Evolutionary conservation across 2,797 vertebrate species (phyloP).

Genomic region (Trematomus bernacchii): DNA sequence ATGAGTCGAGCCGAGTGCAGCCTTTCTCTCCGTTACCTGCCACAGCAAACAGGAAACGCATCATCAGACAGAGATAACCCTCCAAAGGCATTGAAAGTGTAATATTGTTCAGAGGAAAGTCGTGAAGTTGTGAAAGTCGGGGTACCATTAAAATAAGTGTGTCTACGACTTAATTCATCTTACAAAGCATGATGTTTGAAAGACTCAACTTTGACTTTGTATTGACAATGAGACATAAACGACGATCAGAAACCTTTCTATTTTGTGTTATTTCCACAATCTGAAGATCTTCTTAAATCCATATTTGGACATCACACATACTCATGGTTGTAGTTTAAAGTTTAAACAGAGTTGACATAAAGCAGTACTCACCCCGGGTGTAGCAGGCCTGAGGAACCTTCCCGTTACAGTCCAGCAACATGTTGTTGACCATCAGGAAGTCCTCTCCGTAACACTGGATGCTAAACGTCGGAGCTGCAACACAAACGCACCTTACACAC

Average conservation of each 20-base stretch:
- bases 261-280: too few relatives aligned
- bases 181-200: too few relatives aligned
- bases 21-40: conserved; percentile 79
- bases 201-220: too few relatives aligned
- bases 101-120: not conserved
- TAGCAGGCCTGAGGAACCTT: conserved; percentile 78
- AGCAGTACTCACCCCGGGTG: conserved; percentile 67
- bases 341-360: not conserved
- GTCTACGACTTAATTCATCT: too few relatives aligned
- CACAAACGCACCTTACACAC: conserved; percentile 13
- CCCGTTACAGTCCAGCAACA: conserved; percentile 61
- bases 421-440: conserved; percentile 59
- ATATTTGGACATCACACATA: too few relatives aligned
- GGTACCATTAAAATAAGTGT: too few relatives aligned
- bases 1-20: conserved; percentile 59
- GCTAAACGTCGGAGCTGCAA: conserved; percentile 54
- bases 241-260: too few relatives aligned
- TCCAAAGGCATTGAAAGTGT: not conserved
- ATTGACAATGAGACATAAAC: too few relatives aligned
- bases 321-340: not conserved
- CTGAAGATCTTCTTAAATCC: not conserved
- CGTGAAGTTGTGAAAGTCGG: not conserved
- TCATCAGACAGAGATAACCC: not conserved
- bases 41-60: conserved; percentile 13
- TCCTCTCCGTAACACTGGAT: conserved; percentile 80